Conservation (phyloP, 2,113 vertebrate species). For the Morone chrysops region DNA sequence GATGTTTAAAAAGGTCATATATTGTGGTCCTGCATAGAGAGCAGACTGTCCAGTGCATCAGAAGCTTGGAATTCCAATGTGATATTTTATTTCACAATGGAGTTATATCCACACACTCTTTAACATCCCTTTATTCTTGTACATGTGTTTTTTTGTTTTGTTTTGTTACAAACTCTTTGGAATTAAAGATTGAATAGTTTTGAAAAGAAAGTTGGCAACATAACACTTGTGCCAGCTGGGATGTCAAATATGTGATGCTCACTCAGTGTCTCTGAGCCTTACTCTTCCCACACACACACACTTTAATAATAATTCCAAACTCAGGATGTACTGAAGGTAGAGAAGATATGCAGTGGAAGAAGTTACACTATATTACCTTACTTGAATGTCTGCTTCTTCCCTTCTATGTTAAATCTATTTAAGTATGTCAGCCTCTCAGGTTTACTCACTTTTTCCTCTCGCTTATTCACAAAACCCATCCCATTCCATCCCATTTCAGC, state of each 20-base stretch:
- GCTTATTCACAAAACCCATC: slow-evolving; percentile 8
- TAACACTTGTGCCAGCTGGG: neutral
- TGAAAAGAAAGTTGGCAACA: neutral
- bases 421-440: neutral
- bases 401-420: slow-evolving; percentile 17
- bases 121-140: neutral
- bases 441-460: slow-evolving; percentile 22
- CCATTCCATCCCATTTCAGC: neutral
- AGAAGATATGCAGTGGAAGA: neutral
- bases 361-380: slow-evolving; percentile 18
- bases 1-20: too few species aligned
- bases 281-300: neutral
- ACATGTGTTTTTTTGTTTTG: neutral
- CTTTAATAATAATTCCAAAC: slow-evolving; percentile 10
- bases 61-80: neutral
- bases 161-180: neutral
- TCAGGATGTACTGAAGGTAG: neutral
- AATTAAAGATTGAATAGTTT: neutral
- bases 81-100: neutral
- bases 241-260: slow-evolving; percentile 4
- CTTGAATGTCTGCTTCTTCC: slow-evolving; percentile 20
- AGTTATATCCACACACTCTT: neutral
- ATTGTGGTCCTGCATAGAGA: neutral
- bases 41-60: neutral
- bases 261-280: neutral